Evolutionary conservation across 2,888 invertebrate species (phyloP), one percentile per base, ranked within the genome.

Genomic region (Eristalinus sepulchralis): DNA sequence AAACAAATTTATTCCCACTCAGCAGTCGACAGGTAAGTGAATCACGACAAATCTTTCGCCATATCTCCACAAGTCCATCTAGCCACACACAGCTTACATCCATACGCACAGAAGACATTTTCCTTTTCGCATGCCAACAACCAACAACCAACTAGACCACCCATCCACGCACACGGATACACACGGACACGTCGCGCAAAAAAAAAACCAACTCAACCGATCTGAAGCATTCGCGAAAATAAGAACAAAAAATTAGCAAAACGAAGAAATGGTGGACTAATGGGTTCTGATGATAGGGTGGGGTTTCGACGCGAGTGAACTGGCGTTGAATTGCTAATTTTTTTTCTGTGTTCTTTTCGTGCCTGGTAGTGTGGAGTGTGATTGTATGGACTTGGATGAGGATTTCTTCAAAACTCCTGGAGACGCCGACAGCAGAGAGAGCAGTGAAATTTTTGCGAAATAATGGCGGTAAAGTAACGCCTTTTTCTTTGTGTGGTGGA

Each of bases 251-350:
- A 60, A 31, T 39, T 55, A 10, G 67, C 60, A 36, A 39, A 20
- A 71, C 27, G 47, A 47, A 47, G 31, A 62, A 60, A 71, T 71
- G 71, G 71, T 60, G 71, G 59, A 36, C n/a, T 60, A 39, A 27
- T 31, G 27, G 11, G 17, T 27, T 47, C 60, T n/a, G 17, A 17
- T 6, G 6, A 47, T 31, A 39, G 71, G 71, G 71, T 71, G 71
- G 71, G 71, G 71, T 71, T 71, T 71, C 47, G 31, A 47, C 27
- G 24, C 20, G 20, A 68, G 22, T 55, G 33, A 31, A 33, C 27
- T 64, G 22, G 22, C n/a, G 11, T 36, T 11, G 36, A 47, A 47
- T 47, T 17, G 47, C 5, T 47, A 47, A 47, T 47, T 47, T 47
- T 47, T 47, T 2, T 27, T 27, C n/a, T n/a, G n/a, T n/a, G n/a